phyloP scores from a whole-genome alignment of 2,797 vertebrate species.

The Hydrocynus forskahlii region DNA sequence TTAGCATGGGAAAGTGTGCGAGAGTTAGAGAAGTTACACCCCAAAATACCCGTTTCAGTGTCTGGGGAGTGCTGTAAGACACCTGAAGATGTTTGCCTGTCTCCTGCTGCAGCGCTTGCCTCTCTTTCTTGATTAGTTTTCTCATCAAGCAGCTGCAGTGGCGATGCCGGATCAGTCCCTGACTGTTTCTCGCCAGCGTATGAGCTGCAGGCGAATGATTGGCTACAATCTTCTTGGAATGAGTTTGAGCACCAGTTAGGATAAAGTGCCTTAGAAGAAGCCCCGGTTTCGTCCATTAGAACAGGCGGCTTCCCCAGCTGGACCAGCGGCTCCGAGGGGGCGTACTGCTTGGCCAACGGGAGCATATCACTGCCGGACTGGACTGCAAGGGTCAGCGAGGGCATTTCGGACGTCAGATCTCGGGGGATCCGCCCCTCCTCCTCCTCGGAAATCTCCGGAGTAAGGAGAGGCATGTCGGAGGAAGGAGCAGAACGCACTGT shows the following conservation, averaged over 20 bases:
- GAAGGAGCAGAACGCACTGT: conserved; percentile 8
- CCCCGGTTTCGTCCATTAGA: neutral
- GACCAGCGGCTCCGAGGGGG: conserved; percentile 5
- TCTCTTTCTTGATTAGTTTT: conserved; percentile 13
- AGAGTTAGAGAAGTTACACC: neutral
- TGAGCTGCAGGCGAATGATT: neutral
- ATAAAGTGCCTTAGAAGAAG: conserved; percentile 6
- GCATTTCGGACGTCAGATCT: conserved; percentile 80
- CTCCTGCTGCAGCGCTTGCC: neutral
- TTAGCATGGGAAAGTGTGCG: neutral
- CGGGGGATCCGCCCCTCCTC: conserved; percentile 64
- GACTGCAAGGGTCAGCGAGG: conserved; percentile 77
- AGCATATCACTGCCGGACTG: conserved; percentile 49
- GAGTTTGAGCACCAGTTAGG: conserved; percentile 21
- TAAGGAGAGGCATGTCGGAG: conserved; percentile 79
- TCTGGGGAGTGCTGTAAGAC: conserved; percentile 1
- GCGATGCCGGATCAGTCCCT: neutral
- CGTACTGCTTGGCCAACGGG: conserved; percentile 35
- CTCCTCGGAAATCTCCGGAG: conserved; percentile 70
- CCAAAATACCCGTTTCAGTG: conserved; percentile 4
- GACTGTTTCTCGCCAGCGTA: conserved; percentile 1
- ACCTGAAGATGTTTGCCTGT: neutral
- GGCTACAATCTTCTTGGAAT: neutral
- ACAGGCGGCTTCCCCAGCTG: conserved; percentile 11
- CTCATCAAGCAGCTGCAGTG: neutral